Percentiles rank a stretch among this genome's conserved stretches.
Evolutionary conservation across 2,797 vertebrate genomes (phyloP).

Genomic region (Rachycentron canadum): DNA sequence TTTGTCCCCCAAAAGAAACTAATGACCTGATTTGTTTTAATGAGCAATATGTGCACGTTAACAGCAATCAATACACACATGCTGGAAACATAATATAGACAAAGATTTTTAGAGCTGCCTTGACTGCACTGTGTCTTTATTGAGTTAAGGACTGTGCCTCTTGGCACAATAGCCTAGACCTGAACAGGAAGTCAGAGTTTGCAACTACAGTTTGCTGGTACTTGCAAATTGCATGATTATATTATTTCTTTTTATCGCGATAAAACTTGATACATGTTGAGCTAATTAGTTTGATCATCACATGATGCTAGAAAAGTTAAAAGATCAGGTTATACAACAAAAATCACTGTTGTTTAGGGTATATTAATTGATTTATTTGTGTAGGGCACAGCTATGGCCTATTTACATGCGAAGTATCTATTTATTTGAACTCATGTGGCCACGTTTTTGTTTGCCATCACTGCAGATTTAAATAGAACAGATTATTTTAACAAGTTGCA

Average conservation of each 20-base stretch:
- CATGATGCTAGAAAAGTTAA: neutral
- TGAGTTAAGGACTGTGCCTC: neutral
- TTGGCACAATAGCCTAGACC: neutral
- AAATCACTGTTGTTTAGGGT: neutral
- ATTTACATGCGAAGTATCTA: neutral
- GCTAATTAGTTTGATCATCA: neutral
- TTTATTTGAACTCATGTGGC: neutral
- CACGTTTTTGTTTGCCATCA: neutral
- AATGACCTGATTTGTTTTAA: conserved; percentile 27
- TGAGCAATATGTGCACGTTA: neutral
- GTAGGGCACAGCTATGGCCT: neutral
- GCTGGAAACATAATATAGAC: conserved; percentile 1
- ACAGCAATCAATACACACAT: conserved; percentile 6
- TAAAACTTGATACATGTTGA: neutral
- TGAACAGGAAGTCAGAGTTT: neutral
- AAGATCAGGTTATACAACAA: neutral
- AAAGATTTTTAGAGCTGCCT: conserved; percentile 12
- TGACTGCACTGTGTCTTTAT: neutral
- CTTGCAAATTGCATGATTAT: neutral
- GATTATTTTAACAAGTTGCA: conserved; percentile 26
- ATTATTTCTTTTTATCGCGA: neutral
- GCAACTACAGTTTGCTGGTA: neutral
- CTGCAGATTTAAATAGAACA: conserved; percentile 7
- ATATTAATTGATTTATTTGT: neutral
- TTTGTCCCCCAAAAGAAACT: conserved; percentile 5